Evolutionary conservation across 2,113 vertebrate species (phyloP).

Genomic region (Mungos mungo): DNA sequence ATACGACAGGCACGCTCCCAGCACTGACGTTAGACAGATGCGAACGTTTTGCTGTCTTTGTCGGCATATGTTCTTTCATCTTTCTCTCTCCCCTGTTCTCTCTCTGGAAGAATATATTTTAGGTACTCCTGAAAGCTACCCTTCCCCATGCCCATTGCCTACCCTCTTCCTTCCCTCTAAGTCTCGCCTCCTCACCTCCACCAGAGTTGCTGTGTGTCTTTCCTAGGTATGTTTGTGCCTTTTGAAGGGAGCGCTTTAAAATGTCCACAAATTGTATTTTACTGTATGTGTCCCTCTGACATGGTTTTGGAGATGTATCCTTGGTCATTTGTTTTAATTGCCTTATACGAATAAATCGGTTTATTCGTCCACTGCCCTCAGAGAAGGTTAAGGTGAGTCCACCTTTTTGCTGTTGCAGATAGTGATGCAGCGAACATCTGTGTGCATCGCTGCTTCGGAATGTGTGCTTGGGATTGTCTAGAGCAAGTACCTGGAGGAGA

Average conservation of each 20-base stretch:
- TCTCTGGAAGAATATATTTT: not conserved
- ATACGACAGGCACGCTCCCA: not conserved
- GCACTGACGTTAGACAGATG: not conserved
- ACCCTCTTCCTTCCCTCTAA: not conserved
- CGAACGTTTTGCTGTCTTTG: not conserved
- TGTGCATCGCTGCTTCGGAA: not conserved
- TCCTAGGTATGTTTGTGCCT: not conserved
- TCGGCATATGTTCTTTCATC: not conserved
- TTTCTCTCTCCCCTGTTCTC: not conserved
- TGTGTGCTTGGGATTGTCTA: not conserved
- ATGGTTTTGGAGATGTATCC: not conserved
- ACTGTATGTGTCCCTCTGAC: not conserved
- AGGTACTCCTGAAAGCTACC: not conserved
- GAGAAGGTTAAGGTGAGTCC: not conserved
- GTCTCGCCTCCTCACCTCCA: not conserved
- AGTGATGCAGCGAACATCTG: not conserved
- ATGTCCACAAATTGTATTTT: not conserved
- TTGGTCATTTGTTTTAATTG: not conserved
- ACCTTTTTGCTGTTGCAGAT: not conserved
- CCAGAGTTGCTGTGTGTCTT: not conserved
- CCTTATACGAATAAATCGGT: not conserved
- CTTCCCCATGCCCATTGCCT: fast-evolving
- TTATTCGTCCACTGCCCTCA: not conserved
- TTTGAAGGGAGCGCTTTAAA: not conserved
- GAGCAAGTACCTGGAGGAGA: not conserved